A percentile compares a stretch with the other conserved stretches of the same genome.
Conservation (phyloP, 2,797 vertebrate species). For the Aplochiton taeniatus region DNA sequence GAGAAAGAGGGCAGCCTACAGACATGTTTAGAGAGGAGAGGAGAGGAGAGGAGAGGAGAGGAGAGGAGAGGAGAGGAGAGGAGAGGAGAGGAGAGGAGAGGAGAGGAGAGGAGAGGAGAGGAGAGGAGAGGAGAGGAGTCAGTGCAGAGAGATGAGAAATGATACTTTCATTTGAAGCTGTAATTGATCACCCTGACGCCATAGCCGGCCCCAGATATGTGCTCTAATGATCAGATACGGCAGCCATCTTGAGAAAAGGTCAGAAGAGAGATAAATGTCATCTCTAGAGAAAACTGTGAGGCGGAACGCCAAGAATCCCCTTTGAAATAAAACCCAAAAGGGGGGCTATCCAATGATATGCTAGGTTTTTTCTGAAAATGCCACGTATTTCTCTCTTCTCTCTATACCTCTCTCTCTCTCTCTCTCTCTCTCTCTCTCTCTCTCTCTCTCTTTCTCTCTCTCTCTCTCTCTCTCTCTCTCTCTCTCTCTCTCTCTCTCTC, state of each 20-base stretch:
- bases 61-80: too few relatives aligned
- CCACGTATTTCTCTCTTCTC: too few relatives aligned
- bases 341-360: constrained; percentile 40
- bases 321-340: constrained; percentile 54
- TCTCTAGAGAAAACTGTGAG: constrained; percentile 39
- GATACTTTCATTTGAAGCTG: constrained; percentile 59
- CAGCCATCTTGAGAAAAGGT: constrained; percentile 62
- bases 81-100: too few relatives aligned
- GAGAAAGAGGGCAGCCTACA: constrained; percentile 25
- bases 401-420: constrained; percentile 10
- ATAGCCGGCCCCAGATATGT: constrained; percentile 45
- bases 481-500: too few relatives aligned
- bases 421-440: too few relatives aligned
- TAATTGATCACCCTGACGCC: constrained; percentile 57
- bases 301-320: constrained; percentile 36
- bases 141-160: too few relatives aligned
- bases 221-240: constrained; percentile 68
- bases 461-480: too few relatives aligned
- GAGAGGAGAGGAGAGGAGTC: too few relatives aligned
- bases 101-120: too few relatives aligned
- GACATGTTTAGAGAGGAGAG: too few relatives aligned
- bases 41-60: too few relatives aligned
- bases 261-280: constrained; percentile 69
- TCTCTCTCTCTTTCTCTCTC: too few relatives aligned
- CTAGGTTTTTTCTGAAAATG: constrained; percentile 18